Base-by-base conservation (phyloP, 2,113 vertebrate species). In the Charadrius vociferus region DNA sequence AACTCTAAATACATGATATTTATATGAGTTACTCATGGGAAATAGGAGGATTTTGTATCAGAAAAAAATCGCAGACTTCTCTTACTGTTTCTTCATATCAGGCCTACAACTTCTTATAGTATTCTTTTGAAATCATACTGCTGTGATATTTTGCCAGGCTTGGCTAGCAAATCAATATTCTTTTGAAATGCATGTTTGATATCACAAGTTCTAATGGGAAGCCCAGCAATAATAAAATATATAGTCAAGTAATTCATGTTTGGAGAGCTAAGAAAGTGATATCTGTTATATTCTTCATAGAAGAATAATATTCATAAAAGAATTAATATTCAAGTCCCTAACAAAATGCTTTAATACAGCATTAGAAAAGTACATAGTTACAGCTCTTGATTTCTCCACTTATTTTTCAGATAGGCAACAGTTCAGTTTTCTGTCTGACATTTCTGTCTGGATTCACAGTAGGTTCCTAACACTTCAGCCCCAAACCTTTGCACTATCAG, bases 301-400 rank as follows among this genome's bases (percentile, higher is more conserved):
- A 88, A 89, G 80, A 92, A 78, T 37, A 88, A 24, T 20, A 84
- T 85, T 91, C 36, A 58, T 90, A 95, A 70, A 30, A 96, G 93
- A 95, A 94, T 66, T 61, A 94, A 59, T 62, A 92, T 72, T 91
- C 36, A 77, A 96, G 72, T 81, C 77, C 5, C 32, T 94, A 95
- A 86, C 26, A 97, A 97, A 97, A 95, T 79, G 22, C 72, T 97
- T 84, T 91, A 87, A 87, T 97, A 97, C 58, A 94, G 55, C 81
- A 37, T 88, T 97, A 97, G 70, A 96, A 95, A 94, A 97, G 93
- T 59, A 65, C 21, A 68, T n/a, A 81, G 71, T 83, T 96, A 83
- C 39, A 94, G 62, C 41, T 97, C n/a, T 36, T 93, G 66, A 90
- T 91, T 62, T 41, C 19, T 58, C 56, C 36, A 88, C 81, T 80